phyloP scores from a whole-genome alignment of 2,797 vertebrate genomes.

The Chromis chromis region DNA sequence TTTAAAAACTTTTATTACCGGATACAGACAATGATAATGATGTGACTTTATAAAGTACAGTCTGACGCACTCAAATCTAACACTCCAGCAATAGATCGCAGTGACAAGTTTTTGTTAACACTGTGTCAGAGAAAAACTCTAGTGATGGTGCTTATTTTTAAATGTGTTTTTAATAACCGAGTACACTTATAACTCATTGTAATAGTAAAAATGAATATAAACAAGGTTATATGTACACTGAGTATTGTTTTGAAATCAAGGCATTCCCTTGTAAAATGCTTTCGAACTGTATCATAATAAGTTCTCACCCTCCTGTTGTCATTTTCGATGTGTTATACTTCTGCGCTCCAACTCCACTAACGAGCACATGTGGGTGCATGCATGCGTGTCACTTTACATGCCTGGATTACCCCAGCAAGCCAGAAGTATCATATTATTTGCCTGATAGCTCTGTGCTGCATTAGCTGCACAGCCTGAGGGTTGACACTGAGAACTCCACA shows the following conservation, averaged over 20 bases:
- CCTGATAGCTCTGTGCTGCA: conserved; percentile 6
- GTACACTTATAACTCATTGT: neutral
- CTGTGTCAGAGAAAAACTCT: neutral
- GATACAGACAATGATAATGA: no score
- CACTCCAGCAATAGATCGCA: neutral
- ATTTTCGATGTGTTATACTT: neutral
- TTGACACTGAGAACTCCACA: neutral
- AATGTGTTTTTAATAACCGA: neutral
- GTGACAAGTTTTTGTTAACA: neutral
- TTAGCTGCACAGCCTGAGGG: conserved; percentile 6
- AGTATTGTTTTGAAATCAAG: neutral
- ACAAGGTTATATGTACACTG: neutral
- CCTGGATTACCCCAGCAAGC: conserved; percentile 33
- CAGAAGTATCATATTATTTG: conserved; percentile 36
- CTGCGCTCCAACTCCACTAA: conserved; percentile 1
- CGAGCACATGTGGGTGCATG: conserved; percentile 30
- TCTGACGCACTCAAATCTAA: neutral
- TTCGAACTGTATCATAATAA: neutral
- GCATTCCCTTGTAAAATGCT: neutral
- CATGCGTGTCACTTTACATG: conserved; percentile 34
- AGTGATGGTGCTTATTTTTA: neutral
- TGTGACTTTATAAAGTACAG: neutral
- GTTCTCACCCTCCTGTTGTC: neutral
- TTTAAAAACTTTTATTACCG: no score
- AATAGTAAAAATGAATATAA: no score